These are phyloP conservation scores for Pseudopodoces humilis DNA, from an alignment of 2,113 vertebrate genomes.

Conservation along the genomic window DNA sequence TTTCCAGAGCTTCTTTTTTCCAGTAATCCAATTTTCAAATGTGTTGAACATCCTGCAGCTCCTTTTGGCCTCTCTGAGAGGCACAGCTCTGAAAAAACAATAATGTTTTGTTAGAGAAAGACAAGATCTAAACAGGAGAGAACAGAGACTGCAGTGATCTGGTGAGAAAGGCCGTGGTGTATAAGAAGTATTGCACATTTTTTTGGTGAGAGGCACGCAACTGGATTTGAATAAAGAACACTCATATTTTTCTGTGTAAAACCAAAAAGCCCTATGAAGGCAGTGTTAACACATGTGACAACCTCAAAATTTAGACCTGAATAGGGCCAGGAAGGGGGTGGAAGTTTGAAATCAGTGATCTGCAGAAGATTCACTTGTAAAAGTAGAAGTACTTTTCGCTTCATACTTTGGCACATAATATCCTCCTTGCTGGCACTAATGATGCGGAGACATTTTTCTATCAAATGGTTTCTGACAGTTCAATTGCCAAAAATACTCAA, in stretches of 20 bases:
- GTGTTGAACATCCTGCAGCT: background rate
- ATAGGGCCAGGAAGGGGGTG: background rate
- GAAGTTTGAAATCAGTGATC: background rate
- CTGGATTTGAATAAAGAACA: background rate
- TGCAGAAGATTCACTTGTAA: slow-evolving; percentile 8
- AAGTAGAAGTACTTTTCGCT: slow-evolving; percentile 25
- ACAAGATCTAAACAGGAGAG: background rate
- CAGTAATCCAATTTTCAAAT: background rate
- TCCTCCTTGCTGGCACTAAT: slow-evolving; percentile 52
- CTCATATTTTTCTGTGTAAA: background rate
- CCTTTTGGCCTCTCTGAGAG: background rate
- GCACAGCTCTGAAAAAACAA: background rate
- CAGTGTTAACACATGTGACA: background rate
- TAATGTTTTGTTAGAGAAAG: background rate
- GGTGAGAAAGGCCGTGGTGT: background rate
- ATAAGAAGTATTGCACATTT: background rate
- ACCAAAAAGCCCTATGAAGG: background rate
- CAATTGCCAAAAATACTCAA: slow-evolving; percentile 65
- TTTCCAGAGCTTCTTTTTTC: background rate
- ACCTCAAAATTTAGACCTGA: background rate
- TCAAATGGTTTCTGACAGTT: slow-evolving; percentile 62
- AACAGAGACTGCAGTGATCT: background rate
- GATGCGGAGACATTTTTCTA: slow-evolving; percentile 56
- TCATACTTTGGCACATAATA: slow-evolving; percentile 38
- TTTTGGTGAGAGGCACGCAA: background rate